Conservation (phyloP, 2,888 invertebrate species). For the Apeira syringaria region DNA sequence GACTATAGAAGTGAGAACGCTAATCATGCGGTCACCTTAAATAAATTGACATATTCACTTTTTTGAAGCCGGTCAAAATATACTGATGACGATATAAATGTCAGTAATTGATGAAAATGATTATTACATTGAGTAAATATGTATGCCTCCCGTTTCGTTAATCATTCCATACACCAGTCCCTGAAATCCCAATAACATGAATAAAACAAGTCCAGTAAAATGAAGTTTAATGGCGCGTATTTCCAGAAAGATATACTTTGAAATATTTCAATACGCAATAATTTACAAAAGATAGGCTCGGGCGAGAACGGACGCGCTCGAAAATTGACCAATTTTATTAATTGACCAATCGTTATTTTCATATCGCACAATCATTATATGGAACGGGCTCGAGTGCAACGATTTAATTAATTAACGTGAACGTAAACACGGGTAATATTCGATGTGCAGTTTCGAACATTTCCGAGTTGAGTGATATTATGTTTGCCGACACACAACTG, state of each 20-base stretch:
- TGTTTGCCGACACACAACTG: constrained; percentile 28
- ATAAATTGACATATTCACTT: too few relatives aligned
- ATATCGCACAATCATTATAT: constrained; percentile 16
- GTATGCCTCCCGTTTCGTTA: too few relatives aligned
- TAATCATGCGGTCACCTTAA: too few relatives aligned
- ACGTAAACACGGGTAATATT: constrained; percentile 31
- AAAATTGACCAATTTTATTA: constrained; percentile 25
- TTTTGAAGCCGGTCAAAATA: too few relatives aligned
- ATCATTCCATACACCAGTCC: constrained; percentile 2
- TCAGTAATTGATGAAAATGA: too few relatives aligned
- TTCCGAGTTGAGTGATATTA: constrained; percentile 32
- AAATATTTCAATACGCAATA: constrained; percentile 24
- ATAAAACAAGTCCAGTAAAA: constrained; percentile 14
- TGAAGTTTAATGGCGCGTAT: constrained; percentile 12
- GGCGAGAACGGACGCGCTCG: constrained; percentile 4
- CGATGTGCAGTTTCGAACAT: constrained; percentile 9
- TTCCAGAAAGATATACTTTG: constrained; percentile 9
- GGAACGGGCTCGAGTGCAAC: constrained; percentile 22
- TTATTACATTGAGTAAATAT: too few relatives aligned
- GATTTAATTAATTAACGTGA: constrained; percentile 42
- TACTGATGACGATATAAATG: too few relatives aligned
- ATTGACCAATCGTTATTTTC: constrained; percentile 25
- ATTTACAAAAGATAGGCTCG: constrained; percentile 20
- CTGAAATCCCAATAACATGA: constrained; percentile 18
- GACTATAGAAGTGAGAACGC: too few relatives aligned